Evolutionary conservation across 2,797 vertebrate species (phyloP).

Genomic region (Holocentrus rufus): DNA sequence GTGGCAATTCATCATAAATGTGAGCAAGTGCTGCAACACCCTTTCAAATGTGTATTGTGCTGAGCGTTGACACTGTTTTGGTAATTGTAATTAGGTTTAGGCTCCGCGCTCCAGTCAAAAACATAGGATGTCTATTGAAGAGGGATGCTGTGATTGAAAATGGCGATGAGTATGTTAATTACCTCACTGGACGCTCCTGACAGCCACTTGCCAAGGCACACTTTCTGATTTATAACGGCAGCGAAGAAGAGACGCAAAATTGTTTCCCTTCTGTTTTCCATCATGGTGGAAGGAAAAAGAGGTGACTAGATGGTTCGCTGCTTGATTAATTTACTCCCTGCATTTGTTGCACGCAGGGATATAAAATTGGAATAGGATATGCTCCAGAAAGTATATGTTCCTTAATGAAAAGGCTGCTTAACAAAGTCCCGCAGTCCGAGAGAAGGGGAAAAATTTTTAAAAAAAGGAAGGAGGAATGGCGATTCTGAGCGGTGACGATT

Average conservation of each 20-base stretch:
- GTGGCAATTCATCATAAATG: conserved; percentile 69
- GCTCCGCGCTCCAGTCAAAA: conserved; percentile 42
- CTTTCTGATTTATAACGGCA: conserved; percentile 68
- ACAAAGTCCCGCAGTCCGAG: conserved; percentile 14
- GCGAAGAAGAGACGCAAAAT: conserved; percentile 39
- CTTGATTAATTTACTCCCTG: conserved; percentile 58
- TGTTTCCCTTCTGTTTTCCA: conserved; percentile 48
- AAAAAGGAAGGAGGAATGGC: too few relatives aligned
- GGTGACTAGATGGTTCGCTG: conserved; percentile 47
- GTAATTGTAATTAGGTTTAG: conserved; percentile 62
- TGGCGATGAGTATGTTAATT: conserved; percentile 65
- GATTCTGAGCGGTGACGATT: background rate
- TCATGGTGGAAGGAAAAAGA: conserved; percentile 44
- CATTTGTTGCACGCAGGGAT: conserved; percentile 23
- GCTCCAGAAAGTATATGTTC: conserved; percentile 21
- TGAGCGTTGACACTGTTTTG: conserved; percentile 31
- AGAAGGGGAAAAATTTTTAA: background rate
- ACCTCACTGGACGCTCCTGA: conserved; percentile 52
- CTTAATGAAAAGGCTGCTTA: conserved; percentile 43
- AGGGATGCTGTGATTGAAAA: conserved; percentile 28
- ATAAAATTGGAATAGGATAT: conserved; percentile 15
- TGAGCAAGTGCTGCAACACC: conserved; percentile 41
- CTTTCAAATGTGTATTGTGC: conserved; percentile 60
- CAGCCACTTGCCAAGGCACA: conserved; percentile 45
- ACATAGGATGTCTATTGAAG: conserved; percentile 4